Conservation (phyloP, 2,113 vertebrate species). For the Climacteris rufus region DNA sequence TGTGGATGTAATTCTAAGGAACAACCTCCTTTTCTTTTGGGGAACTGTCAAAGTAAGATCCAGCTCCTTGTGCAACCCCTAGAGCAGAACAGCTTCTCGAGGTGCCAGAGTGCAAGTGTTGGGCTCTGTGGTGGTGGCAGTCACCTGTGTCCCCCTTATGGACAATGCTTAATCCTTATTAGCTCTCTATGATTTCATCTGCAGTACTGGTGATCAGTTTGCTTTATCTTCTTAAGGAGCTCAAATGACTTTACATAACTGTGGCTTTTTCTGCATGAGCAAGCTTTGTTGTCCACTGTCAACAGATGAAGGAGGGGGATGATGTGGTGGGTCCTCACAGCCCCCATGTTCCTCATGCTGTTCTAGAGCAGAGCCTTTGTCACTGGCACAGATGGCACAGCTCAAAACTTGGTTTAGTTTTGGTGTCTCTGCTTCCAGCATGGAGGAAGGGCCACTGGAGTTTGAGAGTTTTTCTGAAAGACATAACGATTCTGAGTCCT, state of each 20-base stretch:
- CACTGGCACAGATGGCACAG: background rate
- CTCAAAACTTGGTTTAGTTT: background rate
- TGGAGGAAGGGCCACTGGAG: background rate
- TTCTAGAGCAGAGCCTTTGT: background rate
- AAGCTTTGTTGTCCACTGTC: background rate
- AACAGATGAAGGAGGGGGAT: background rate
- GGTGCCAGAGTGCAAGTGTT: background rate
- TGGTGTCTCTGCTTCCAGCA: background rate
- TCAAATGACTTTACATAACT: background rate
- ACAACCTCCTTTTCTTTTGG: background rate
- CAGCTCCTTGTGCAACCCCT: background rate
- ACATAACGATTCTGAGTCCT: background rate
- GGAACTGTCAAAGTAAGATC: background rate
- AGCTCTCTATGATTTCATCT: background rate
- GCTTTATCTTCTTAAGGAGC: background rate
- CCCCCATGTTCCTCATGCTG: background rate
- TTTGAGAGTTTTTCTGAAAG: background rate
- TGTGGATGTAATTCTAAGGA: background rate
- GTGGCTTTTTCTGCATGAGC: background rate
- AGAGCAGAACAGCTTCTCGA: fast-evolving
- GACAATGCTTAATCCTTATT: background rate
- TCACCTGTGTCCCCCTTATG: background rate
- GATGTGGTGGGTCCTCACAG: fast-evolving
- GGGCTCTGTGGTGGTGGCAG: background rate
- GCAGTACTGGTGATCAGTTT: background rate